These are phyloP conservation scores for Tribolium freemani DNA, from an alignment of 2,888 invertebrate species.

Conservation along the genomic window DNA sequence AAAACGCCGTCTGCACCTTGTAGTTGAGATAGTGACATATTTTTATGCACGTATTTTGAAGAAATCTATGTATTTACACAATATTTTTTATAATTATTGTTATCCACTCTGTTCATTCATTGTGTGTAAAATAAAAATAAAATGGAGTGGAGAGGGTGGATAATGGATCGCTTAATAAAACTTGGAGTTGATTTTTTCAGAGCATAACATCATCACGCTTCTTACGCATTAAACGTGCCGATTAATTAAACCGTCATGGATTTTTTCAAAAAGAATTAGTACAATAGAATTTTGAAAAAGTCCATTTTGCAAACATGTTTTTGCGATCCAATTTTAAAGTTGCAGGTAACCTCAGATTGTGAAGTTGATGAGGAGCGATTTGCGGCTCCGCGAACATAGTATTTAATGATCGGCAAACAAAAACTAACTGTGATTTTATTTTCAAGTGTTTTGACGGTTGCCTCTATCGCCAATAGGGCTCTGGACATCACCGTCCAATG, in stretches of 20 bases:
- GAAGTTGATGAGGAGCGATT: slow-evolving; percentile 25
- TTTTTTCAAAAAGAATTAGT: slow-evolving; percentile 17
- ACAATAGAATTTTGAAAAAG: slow-evolving; percentile 10
- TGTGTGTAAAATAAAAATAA: background rate
- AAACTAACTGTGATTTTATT: slow-evolving; percentile 50
- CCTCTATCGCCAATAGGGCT: slow-evolving; percentile 67
- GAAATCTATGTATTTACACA: background rate
- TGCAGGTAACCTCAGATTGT: slow-evolving; percentile 36
- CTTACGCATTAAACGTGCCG: slow-evolving; percentile 6
- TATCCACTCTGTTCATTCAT: background rate
- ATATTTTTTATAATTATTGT: background rate
- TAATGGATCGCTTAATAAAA: background rate
- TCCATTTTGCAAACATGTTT: slow-evolving; percentile 15
- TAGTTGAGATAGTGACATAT: no score
- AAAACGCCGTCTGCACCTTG: no score
- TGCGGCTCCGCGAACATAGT: slow-evolving; percentile 7
- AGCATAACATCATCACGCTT: slow-evolving; percentile 1
- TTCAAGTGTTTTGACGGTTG: slow-evolving; percentile 69
- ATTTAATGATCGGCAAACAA: slow-evolving; percentile 19
- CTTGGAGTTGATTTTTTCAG: slow-evolving; percentile 1
- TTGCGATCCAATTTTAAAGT: slow-evolving; percentile 31
- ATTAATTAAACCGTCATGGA: slow-evolving; percentile 1
- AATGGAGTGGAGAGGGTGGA: background rate
- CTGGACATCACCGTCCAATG: slow-evolving; percentile 67
- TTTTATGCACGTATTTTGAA: background rate